These are phyloP conservation scores for Sinosuthora webbiana DNA, from an alignment of 2,113 vertebrate genomes.

Conservation along the genomic window DNA sequence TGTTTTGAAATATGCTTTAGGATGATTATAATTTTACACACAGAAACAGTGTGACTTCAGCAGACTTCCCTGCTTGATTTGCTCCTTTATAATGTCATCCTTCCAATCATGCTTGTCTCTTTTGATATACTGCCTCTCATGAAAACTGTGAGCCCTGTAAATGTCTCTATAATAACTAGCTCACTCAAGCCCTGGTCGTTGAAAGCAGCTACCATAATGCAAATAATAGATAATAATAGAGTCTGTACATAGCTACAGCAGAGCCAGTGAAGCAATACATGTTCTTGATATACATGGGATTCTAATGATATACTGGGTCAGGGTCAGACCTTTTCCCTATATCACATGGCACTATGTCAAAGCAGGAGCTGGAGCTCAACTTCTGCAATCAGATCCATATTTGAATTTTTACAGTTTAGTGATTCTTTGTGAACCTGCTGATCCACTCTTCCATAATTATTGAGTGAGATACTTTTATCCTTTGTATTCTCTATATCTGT, in stretches of 20 bases:
- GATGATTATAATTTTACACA: background rate
- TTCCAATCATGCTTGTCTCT: slow-evolving; percentile 8
- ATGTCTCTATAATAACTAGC: slow-evolving; percentile 11
- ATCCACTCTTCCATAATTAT: background rate
- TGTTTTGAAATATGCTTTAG: background rate
- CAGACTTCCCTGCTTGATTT: background rate
- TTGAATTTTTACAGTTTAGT: background rate
- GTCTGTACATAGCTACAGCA: background rate
- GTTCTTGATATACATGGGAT: background rate
- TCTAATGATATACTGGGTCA: background rate
- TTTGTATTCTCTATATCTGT: background rate
- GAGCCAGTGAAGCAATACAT: background rate
- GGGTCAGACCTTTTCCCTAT: background rate
- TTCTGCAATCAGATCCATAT: background rate
- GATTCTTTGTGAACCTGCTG: background rate
- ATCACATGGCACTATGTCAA: background rate
- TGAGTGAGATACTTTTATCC: background rate
- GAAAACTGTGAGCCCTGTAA: slow-evolving; percentile 14
- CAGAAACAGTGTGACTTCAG: background rate
- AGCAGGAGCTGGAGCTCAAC: background rate
- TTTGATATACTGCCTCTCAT: slow-evolving; percentile 3
- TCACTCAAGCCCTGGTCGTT: background rate
- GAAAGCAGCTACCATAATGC: background rate
- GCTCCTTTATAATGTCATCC: background rate
- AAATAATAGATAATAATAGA: slow-evolving; percentile 33